Conservation (phyloP, 30 jellyfish, hydroid and myxozoan genomes). For the Hydractinia symbiolongicarpus region DNA sequence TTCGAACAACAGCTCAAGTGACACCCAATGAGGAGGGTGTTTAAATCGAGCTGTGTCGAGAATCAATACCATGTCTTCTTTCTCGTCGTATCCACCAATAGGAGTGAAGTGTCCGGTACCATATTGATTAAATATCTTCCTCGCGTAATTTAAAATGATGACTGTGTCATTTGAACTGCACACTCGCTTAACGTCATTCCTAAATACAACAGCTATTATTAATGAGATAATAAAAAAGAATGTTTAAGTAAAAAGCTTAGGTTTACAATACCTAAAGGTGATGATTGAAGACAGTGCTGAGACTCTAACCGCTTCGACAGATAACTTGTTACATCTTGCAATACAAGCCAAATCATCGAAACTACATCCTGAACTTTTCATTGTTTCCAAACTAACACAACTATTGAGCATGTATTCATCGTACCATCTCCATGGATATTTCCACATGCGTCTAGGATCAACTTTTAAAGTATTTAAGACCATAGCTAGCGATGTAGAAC, state of each 20-base stretch:
- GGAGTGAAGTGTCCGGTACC: constrained; percentile 36
- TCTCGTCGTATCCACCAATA: constrained; percentile 24
- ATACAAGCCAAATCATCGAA: constrained; percentile 15
- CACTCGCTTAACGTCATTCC: constrained; percentile 20
- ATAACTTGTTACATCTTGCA: neutral
- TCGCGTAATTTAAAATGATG: neutral
- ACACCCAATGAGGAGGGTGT: constrained; percentile 27
- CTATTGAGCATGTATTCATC: constrained; percentile 20
- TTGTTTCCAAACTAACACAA: neutral
- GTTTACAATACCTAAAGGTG: neutral
- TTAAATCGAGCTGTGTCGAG: constrained; percentile 28
- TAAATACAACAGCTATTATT: too few species aligned
- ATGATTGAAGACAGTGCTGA: constrained; percentile 3
- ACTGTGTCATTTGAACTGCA: constrained; percentile 5
- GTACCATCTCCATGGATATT: constrained; percentile 28
- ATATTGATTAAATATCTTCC: neutral
- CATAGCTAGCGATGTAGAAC: constrained; percentile 26
- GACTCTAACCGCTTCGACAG: constrained; percentile 1
- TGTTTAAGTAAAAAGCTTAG: too few species aligned
- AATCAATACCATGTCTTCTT: constrained; percentile 20
- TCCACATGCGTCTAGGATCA: constrained; percentile 33
- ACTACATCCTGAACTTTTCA: neutral
- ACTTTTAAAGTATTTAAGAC: constrained; percentile 20
- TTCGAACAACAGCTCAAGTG: neutral
- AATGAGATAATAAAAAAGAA: too few species aligned